Percentiles rank a stretch among this genome's conserved stretches.
phyloP scores from a whole-genome alignment of 2,113 vertebrate species.

The Ascaphus truei region DNA sequence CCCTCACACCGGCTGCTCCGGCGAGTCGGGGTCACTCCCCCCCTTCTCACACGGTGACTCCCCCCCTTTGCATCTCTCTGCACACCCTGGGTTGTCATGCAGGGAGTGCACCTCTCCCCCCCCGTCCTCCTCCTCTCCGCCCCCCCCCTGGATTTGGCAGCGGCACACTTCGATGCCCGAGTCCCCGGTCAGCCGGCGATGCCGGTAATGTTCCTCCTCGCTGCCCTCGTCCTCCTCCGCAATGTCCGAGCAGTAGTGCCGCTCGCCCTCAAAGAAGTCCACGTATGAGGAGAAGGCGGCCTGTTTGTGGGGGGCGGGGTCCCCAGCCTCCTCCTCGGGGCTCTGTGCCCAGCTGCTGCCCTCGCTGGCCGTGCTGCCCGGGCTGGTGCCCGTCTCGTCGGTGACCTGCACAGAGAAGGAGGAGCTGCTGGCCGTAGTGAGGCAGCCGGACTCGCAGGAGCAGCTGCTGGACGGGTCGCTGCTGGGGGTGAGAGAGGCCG shows the following conservation, averaged over 20 bases:
- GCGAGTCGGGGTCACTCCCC: background rate
- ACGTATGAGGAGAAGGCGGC: slow-evolving; percentile 54
- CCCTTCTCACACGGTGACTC: slow-evolving; percentile 31
- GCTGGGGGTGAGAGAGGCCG: slow-evolving; percentile 69
- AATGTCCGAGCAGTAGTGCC: slow-evolving; percentile 42
- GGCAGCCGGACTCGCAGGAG: slow-evolving; percentile 81
- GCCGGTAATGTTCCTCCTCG: slow-evolving; percentile 67
- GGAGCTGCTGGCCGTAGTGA: slow-evolving; percentile 75
- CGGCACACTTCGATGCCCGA: slow-evolving; percentile 89
- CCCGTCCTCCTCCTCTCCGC: slow-evolving; percentile 15
- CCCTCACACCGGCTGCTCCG: slow-evolving; percentile 23
- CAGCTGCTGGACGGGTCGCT: slow-evolving; percentile 80
- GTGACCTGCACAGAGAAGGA: slow-evolving; percentile 74
- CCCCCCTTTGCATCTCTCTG: background rate
- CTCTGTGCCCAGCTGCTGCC: slow-evolving; percentile 36
- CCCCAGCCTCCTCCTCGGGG: slow-evolving; percentile 27
- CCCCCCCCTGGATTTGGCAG: slow-evolving; percentile 56
- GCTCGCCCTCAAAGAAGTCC: slow-evolving; percentile 47
- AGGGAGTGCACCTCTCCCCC: slow-evolving; percentile 35
- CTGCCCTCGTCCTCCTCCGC: slow-evolving; percentile 50
- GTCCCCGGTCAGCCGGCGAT: slow-evolving; percentile 84
- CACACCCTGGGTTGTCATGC: slow-evolving; percentile 55
- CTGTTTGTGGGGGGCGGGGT: slow-evolving; percentile 39
- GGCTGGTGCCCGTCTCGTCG: slow-evolving; percentile 73
- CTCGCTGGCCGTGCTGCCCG: slow-evolving; percentile 58